Base-by-base conservation (phyloP, 30 jellyfish, hydroid and myxozoan species). In the Aurelia coerulea region DNA sequence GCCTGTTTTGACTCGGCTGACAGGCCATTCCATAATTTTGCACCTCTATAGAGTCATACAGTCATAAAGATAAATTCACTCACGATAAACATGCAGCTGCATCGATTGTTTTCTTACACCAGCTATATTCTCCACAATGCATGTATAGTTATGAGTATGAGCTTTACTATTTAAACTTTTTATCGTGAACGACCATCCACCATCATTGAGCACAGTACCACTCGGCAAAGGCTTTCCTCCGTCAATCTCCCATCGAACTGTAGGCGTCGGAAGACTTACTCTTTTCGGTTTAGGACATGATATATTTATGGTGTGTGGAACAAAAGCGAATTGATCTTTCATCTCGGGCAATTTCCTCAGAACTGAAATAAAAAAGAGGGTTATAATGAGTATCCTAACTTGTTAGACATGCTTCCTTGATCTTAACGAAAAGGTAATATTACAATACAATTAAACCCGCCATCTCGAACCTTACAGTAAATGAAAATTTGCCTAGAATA, bases 111-210 rank as follows among this genome's bases (percentile, higher is more conserved):
- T 88, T 49, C 97, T 88, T 11, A 51, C 88, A 32, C 88, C 89
- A 32, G 90, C 97, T n/a, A 69, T 13, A 60, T 90, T 90, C 41
- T 50, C 79, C n/a, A 85, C 95, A 1, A 95, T 85, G 78, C 99
- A 95, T 5, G 99, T 95, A 67, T 82, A 95, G 54, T 95, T 95
- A 31, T 77, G 70, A 4, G 96, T 42, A 82, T 95, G 97, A 32
- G 73, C 76, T 46, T 4, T 46, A 17, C 11, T 19, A 32, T 46
- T 71, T 83, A 92, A 54, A 29, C 74, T 56, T 10, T 34, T 42
- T 16, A 73, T 89, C 18, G 78, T 70, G 68, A 95, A 54, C 14
- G 97, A 62, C 85, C 91, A 74, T 7, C 97, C 96, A 35, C 79
- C 81, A 17, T 49, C 10, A 42, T 10, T 32, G 58, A 54, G 73